These are phyloP conservation scores for Ctenosaura bakeri DNA, from an alignment of 2,797 vertebrate genomes.

Conservation along the genomic window DNA sequence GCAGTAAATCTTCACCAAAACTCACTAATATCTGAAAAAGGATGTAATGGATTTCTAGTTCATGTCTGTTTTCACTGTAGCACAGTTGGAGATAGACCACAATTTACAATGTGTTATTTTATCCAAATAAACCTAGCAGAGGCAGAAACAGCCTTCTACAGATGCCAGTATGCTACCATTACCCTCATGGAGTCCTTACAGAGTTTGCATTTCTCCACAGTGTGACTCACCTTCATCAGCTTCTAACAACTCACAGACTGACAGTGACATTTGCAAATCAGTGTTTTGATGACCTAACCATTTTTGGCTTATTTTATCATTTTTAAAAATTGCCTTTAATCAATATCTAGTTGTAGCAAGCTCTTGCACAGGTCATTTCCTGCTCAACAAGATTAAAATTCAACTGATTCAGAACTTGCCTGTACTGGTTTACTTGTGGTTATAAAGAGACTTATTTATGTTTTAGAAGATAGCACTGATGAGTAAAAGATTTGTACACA, in stretches of 20 bases:
- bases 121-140: background rate
- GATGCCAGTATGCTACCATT: background rate
- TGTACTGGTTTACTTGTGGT: background rate
- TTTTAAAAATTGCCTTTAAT: background rate
- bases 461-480: background rate
- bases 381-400: background rate
- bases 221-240: background rate
- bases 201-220: background rate
- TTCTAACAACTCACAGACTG: background rate
- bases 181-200: background rate
- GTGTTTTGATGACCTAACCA: background rate
- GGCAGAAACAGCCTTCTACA: background rate
- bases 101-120: background rate
- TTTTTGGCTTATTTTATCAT: background rate
- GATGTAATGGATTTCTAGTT: background rate
- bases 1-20: background rate
- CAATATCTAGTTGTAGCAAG: background rate
- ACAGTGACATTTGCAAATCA: background rate
- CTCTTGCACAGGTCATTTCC: background rate
- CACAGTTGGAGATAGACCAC: background rate
- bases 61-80: background rate
- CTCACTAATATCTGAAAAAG: background rate
- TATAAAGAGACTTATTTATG: background rate
- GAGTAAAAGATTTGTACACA: background rate
- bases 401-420: background rate